These are phyloP conservation scores for Megaceryle alcyon DNA, from an alignment of 2,797 vertebrate species.

Conservation along the genomic window DNA sequence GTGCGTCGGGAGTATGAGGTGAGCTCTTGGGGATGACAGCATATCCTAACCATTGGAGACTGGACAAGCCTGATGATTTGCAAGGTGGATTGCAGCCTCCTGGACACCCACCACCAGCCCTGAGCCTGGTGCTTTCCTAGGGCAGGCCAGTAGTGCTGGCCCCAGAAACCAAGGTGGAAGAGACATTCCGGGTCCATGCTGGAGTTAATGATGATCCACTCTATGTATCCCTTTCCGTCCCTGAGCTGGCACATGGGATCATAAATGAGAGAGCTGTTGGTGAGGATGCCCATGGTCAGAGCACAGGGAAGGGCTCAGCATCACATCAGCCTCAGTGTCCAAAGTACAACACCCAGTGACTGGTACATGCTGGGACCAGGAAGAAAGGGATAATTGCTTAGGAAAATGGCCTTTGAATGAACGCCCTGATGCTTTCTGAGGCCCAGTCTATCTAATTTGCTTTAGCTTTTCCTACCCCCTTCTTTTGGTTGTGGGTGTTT, in stretches of 20 bases:
- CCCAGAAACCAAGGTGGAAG: background rate
- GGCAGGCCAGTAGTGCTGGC: rapidly evolving
- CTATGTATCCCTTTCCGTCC: background rate
- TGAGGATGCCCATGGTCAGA: background rate
- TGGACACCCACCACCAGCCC: background rate
- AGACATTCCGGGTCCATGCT: rapidly evolving
- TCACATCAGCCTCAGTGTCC: background rate
- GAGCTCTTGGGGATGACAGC: constrained; percentile 48
- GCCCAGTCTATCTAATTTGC: background rate
- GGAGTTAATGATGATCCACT: background rate
- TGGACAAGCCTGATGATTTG: background rate
- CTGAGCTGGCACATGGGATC: background rate
- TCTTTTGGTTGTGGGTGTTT: too few species aligned
- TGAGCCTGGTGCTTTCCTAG: background rate
- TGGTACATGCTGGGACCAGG: background rate
- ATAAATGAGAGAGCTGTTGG: background rate
- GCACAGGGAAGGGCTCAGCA: background rate
- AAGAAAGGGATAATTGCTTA: background rate
- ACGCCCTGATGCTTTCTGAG: background rate
- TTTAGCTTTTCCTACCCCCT: background rate
- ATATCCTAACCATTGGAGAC: background rate
- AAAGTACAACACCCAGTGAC: background rate
- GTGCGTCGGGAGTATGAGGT: constrained; percentile 92
- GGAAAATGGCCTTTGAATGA: background rate
- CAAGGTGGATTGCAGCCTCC: background rate